These are phyloP conservation scores for Cynoglossus semilaevis DNA, from an alignment of 2,113 vertebrate species.

Conservation along the genomic window DNA sequence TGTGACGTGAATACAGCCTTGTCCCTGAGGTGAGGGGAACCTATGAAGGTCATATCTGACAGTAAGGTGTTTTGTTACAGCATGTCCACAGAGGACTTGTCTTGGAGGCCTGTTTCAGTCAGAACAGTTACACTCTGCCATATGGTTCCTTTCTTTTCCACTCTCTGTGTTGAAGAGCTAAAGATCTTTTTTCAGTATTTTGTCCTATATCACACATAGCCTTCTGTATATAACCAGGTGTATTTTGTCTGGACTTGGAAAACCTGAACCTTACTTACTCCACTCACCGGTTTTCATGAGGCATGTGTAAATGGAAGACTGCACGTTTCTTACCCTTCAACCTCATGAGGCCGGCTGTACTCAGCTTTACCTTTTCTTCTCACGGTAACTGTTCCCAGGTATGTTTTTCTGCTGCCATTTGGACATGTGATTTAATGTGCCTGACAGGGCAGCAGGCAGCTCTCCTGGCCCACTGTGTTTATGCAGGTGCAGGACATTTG, in stretches of 20 bases:
- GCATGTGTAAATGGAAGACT: not conserved
- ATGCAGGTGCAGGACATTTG: constrained; percentile 76
- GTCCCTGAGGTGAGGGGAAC: constrained; percentile 28
- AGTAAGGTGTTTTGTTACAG: constrained; percentile 36
- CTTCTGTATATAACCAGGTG: not conserved
- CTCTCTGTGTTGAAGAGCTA: not conserved
- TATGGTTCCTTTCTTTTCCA: constrained; percentile 25
- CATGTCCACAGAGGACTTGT: constrained; percentile 30
- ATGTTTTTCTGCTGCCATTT: constrained; percentile 61
- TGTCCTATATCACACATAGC: constrained; percentile 1
- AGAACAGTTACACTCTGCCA: too few relatives aligned
- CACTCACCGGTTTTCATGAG: constrained; percentile 24
- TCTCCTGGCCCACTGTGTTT: constrained; percentile 69
- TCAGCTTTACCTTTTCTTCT: constrained; percentile 51
- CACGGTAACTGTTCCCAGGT: constrained; percentile 62
- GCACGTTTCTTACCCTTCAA: constrained; percentile 14
- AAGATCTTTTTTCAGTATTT: constrained; percentile 2
- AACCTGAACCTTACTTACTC: constrained; percentile 21
- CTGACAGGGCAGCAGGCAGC: constrained; percentile 46
- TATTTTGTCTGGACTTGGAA: constrained; percentile 23
- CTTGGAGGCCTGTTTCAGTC: constrained; percentile 25
- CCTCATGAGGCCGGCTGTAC: constrained; percentile 36
- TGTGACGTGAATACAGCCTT: constrained; percentile 55
- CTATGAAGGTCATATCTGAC: constrained; percentile 31
- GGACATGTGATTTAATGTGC: constrained; percentile 68